Percentiles rank a stretch among this genome's conserved stretches.
Evolutionary conservation across 2,797 vertebrate genomes (phyloP).

Genomic region (Coilia nasus): DNA sequence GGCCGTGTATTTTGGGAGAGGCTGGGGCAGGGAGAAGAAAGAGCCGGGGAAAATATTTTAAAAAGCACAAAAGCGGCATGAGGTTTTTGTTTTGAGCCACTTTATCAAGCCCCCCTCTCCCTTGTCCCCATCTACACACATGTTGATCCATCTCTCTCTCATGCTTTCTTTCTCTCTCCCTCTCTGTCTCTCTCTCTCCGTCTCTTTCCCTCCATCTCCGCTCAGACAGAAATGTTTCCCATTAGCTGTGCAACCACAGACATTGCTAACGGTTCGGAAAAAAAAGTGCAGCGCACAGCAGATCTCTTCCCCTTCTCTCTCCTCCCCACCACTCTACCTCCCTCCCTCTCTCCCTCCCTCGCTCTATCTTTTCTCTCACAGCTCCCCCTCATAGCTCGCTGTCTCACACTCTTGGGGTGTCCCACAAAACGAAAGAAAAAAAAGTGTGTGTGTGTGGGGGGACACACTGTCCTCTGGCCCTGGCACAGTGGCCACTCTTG

Average conservation of each 20-base stretch:
- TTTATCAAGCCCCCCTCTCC: background rate
- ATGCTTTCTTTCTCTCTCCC: background rate
- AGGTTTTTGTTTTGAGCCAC: slow-evolving; percentile 1
- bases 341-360: slow-evolving; percentile 31
- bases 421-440: too few species aligned
- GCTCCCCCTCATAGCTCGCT: too few species aligned
- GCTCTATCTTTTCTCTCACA: slow-evolving; percentile 30
- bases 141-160: background rate
- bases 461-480: too few species aligned
- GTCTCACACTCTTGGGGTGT: too few species aligned
- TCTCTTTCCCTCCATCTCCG: slow-evolving; percentile 56
- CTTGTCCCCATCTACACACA: background rate
- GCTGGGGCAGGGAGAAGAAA: background rate
- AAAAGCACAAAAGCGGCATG: background rate
- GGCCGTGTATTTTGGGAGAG: background rate
- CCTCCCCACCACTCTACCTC: slow-evolving; percentile 51
- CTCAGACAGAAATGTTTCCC: slow-evolving; percentile 78
- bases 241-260: slow-evolving; percentile 79
- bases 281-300: slow-evolving; percentile 69
- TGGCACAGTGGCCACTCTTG: slow-evolving; percentile 37
- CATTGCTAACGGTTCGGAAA: slow-evolving; percentile 60
- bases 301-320: slow-evolving; percentile 50
- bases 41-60: background rate
- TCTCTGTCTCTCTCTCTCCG: slow-evolving; percentile 6
- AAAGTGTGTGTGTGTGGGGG: too few species aligned